A percentile compares a stretch with the other conserved stretches of the same genome.
phyloP scores from a whole-genome alignment of 2,888 invertebrate species.

The Acleris sparsana region DNA sequence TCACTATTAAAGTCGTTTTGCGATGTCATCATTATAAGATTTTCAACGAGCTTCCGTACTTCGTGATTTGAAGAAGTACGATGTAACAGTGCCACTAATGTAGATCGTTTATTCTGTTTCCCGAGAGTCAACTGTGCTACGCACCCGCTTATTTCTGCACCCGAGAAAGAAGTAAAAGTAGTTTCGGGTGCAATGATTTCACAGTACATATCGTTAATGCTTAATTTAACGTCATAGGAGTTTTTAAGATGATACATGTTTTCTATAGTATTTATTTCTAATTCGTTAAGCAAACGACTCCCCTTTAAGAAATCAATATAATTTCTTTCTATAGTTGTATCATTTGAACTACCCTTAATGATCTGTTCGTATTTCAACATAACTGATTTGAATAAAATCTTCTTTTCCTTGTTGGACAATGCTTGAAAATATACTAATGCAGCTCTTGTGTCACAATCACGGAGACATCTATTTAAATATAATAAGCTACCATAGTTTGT shows the following conservation, averaged over 20 bases:
- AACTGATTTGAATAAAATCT: constrained; percentile 59
- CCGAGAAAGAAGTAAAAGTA: constrained; percentile 48
- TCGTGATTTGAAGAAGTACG: constrained; percentile 61
- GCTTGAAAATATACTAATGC: constrained; percentile 67
- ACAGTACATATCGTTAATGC: constrained; percentile 61
- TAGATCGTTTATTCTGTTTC: constrained; percentile 51
- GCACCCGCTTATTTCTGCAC: constrained; percentile 58
- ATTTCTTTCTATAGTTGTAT: constrained; percentile 64
- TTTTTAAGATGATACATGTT: constrained; percentile 73
- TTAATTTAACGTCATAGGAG: constrained; percentile 59
- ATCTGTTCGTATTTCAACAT: constrained; percentile 72
- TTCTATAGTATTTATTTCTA: constrained; percentile 61
- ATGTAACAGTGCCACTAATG: constrained; percentile 57
- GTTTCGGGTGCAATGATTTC: constrained; percentile 53
- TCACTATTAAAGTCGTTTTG: constrained; percentile 38
- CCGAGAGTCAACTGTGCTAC: constrained; percentile 57
- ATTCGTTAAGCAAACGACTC: constrained; percentile 55
- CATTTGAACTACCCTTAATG: constrained; percentile 51
- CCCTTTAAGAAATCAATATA: constrained; percentile 78
- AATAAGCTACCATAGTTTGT: constrained; percentile 63
- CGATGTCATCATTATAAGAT: constrained; percentile 50
- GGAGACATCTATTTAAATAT: constrained; percentile 70
- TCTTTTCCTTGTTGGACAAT: constrained; percentile 58
- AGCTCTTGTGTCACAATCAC: constrained; percentile 64
- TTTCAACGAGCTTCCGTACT: constrained; percentile 66